A percentile compares a stretch with the other conserved stretches of the same genome.
Evolutionary conservation across 2,113 vertebrate genomes (phyloP).

Genomic region (Solea solea): DNA sequence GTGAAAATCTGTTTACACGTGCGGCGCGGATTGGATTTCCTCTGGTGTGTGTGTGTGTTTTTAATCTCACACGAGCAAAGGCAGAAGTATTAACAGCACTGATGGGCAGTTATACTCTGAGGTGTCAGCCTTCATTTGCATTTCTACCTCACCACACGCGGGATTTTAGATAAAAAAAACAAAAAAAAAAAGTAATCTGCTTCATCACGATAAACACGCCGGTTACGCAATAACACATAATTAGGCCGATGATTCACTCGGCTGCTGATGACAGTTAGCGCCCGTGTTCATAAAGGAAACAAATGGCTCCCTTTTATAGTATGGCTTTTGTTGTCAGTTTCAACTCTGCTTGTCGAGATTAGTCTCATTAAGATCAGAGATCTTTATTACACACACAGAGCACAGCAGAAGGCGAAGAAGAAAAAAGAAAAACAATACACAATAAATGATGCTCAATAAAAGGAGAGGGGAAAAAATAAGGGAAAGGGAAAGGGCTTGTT

Average conservation of each 20-base stretch:
- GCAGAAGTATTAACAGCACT: conserved; percentile 23
- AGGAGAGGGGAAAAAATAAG: not conserved
- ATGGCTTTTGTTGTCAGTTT: conserved; percentile 29
- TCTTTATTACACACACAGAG: conserved; percentile 22
- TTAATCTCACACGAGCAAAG: conserved; percentile 32
- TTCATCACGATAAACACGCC: conserved; percentile 39
- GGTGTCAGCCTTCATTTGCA: conserved; percentile 23
- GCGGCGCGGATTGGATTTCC: conserved; percentile 55
- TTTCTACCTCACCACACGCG: conserved; percentile 7
- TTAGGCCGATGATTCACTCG: conserved; percentile 55
- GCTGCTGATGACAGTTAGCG: conserved; percentile 24
- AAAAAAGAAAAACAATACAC: not conserved
- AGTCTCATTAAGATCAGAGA: conserved; percentile 43
- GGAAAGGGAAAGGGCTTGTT: not conserved
- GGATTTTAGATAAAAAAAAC: conserved; percentile 20
- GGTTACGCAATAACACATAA: conserved; percentile 60
- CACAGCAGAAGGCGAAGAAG: too few species aligned
- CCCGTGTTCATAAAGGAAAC: conserved; percentile 29
- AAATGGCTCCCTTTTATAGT: conserved; percentile 13
- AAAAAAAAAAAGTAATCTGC: conserved; percentile 26
- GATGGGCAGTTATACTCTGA: conserved; percentile 5
- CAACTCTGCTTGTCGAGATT: conserved; percentile 49
- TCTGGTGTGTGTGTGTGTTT: conserved; percentile 39
- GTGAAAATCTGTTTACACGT: conserved; percentile 54
- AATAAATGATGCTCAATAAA: conserved; percentile 25